These are phyloP conservation scores for Diadophis punctatus DNA, from an alignment of 2,113 vertebrate genomes.

Conservation along the genomic window DNA sequence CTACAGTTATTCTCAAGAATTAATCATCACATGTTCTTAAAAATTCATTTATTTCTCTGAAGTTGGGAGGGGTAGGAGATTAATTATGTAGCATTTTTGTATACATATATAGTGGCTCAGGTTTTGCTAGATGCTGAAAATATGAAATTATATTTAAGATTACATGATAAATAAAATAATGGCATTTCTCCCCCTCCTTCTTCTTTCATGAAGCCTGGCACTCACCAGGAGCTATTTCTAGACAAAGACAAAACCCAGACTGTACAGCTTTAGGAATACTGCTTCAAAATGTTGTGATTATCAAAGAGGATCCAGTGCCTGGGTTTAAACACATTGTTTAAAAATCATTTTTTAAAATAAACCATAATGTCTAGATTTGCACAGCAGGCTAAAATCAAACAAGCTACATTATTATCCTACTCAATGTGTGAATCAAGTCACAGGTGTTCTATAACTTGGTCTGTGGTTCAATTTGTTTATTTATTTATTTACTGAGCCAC, in stretches of 20 bases:
- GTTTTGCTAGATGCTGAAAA: not conserved
- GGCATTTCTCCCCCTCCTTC: not conserved
- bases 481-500: not conserved
- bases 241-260: not conserved
- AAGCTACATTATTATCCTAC: not conserved
- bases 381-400: not conserved
- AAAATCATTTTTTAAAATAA: not conserved
- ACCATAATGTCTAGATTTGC: not conserved
- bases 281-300: not conserved
- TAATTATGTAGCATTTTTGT: not conserved
- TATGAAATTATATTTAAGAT: not conserved
- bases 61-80: not conserved
- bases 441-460: not conserved
- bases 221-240: not conserved
- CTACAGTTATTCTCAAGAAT: not conserved
- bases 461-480: not conserved
- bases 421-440: not conserved
- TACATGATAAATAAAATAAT: not conserved
- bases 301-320: not conserved
- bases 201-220: not conserved
- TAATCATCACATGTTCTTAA: not conserved
- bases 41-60: not conserved
- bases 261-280: not conserved
- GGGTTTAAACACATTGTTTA: not conserved
- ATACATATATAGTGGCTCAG: not conserved